These are phyloP conservation scores for Xerus rutilus DNA, from an alignment of 2,797 vertebrate species.

Conservation along the genomic window DNA sequence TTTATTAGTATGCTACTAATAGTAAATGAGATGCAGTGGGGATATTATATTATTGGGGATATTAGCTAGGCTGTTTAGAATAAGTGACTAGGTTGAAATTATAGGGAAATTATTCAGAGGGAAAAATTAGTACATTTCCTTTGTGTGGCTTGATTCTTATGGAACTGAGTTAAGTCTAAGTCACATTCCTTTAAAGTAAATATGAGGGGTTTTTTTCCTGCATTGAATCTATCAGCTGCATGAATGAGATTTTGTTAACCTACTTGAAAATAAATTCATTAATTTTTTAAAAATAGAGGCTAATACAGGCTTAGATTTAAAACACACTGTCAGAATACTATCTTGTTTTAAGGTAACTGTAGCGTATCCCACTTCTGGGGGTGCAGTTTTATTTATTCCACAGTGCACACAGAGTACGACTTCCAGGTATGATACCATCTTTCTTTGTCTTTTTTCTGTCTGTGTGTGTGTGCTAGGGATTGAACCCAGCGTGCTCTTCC, in stretches of 20 bases:
- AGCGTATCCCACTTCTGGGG: neutral
- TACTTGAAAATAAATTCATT: constrained; percentile 60
- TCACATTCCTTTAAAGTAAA: constrained; percentile 55
- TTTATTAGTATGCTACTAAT: constrained; percentile 64
- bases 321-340: neutral
- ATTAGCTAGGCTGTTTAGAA: constrained; percentile 14
- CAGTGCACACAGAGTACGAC: neutral
- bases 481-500: no score
- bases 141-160: constrained; percentile 42
- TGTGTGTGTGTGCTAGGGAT: no score
- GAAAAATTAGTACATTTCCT: constrained; percentile 58
- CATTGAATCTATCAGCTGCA: neutral
- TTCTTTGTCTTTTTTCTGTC: no score
- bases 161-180: constrained; percentile 51
- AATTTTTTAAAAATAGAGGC: neutral
- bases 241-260: constrained; percentile 68
- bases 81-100: constrained; percentile 50
- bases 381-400: neutral
- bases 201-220: constrained; percentile 45
- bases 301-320: neutral
- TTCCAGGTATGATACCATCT: neutral
- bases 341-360: neutral
- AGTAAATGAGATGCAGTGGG: neutral
- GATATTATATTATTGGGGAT: neutral
- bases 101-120: constrained; percentile 35